phyloP scores from a whole-genome alignment of 2,797 vertebrate genomes.

The Manis pentadactyla region DNA sequence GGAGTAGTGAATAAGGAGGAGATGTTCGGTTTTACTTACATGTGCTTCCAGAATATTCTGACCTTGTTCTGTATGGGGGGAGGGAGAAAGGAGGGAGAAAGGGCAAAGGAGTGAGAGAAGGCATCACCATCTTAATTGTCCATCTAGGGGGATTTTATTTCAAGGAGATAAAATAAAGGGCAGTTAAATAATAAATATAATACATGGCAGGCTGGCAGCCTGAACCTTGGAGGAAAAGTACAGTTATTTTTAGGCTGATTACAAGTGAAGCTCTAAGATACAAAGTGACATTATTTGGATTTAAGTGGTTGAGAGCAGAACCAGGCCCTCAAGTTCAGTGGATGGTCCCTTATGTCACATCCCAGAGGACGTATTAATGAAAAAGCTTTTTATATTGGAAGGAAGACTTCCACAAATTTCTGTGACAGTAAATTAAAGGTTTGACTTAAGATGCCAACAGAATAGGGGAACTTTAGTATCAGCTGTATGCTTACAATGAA shows the following conservation, averaged over 20 bases:
- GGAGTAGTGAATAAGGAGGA: background rate
- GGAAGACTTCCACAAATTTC: constrained; percentile 54
- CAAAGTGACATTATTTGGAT: constrained; percentile 7
- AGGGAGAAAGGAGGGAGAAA: background rate
- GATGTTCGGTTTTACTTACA: background rate
- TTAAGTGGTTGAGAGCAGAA: constrained; percentile 60
- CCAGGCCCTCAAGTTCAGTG: background rate
- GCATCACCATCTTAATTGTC: background rate
- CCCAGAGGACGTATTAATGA: constrained; percentile 5
- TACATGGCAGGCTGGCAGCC: background rate
- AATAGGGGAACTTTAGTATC: constrained; percentile 4
- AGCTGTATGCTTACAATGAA: background rate
- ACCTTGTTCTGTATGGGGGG: background rate
- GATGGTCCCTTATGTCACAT: background rate
- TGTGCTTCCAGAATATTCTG: background rate
- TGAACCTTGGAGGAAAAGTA: background rate
- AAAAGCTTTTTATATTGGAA: constrained; percentile 51
- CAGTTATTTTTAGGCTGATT: constrained; percentile 30
- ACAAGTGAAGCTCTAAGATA: background rate
- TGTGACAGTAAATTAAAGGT: constrained; percentile 60
- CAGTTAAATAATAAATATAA: too few relatives aligned
- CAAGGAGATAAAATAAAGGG: background rate
- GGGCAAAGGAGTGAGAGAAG: background rate
- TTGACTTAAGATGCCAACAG: constrained; percentile 47
- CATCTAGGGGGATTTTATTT: background rate